A percentile compares a stretch with the other conserved stretches of the same genome.
Evolutionary conservation across 2,888 invertebrate species (phyloP).

Genomic region (Stegophylla sp.): DNA sequence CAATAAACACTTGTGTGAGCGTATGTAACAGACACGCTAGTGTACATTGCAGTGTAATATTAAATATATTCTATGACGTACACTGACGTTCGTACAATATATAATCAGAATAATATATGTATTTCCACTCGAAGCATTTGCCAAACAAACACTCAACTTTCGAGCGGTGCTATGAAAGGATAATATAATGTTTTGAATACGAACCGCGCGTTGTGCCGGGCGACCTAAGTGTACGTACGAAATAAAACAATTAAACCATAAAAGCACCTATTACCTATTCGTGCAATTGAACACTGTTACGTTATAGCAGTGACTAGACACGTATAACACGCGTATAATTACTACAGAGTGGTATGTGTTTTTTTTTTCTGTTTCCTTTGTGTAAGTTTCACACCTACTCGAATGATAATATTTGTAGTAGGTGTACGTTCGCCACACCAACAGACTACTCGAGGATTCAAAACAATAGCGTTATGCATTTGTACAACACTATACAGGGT

Average conservation of each 20-base stretch:
- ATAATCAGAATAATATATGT: no score
- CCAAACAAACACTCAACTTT: constrained; percentile 45
- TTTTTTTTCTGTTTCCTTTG: neutral
- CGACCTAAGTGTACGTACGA: neutral
- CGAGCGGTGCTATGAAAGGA: constrained; percentile 15
- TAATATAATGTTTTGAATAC: constrained; percentile 37
- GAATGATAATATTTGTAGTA: no score
- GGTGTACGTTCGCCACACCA: neutral
- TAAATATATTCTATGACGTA: no score
- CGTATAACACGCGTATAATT: neutral
- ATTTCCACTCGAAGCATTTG: constrained; percentile 40
- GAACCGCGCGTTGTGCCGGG: neutral
- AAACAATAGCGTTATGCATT: neutral
- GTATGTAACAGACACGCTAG: no score
- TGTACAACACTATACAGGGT: no score
- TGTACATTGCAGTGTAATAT: no score
- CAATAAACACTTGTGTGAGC: constrained; percentile 25
- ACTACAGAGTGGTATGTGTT: neutral
- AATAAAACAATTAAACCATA: constrained; percentile 4
- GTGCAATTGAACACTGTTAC: no score
- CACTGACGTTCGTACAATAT: constrained; percentile 11
- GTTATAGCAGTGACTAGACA: neutral
- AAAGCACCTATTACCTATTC: neutral
- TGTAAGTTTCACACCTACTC: neutral
- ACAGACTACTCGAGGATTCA: neutral